Base-by-base conservation (phyloP, 2,113 vertebrate genomes). In the Megaceryle torquata region DNA sequence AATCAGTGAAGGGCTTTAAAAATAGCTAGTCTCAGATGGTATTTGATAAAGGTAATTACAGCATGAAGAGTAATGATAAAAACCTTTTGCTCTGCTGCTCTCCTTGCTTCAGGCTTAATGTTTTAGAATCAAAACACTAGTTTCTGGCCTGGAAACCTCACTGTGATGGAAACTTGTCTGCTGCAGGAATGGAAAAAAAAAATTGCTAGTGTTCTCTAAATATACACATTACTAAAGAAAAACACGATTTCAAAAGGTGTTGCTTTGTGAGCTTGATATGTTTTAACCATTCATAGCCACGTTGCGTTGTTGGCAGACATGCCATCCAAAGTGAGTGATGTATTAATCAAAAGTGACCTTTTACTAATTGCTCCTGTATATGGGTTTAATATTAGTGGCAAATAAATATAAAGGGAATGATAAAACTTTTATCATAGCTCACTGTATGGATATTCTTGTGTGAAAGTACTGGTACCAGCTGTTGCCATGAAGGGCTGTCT, bases 1-100 rank as follows among this genome's bases (percentile, higher is more conserved):
- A 83, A 88, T 95, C 93, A 88, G 69, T 91, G 78, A 53, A 86
- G 91, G 92, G 53, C 90, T 91, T 87, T 98, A 97, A 98, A 98
- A 98, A 98, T 98, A 98, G 96, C 89, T 92, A 33, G 88, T 97
- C 95, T 98, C 96, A 95, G 95, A 95, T 97, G 96, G 94, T 96
- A 74, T 96, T 93, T 81, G 91, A 88, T 90, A 97, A 96, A 97
- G 89, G 95, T 98, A 97, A 98, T 98, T 98, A 98, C 97, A 86
- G 82, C 61, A 46, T 97, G 93, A 97, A 97, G 96, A 97, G 79
- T 93, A 97, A 96, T 96, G 96, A 96, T 95, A 75, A 97, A 96
- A 96, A 19, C 80, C 74, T 89, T 97, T 95, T 94, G 76, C 93
- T 95, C 82, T 91, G 59, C 87, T 92, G n/a, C 57, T 78, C 56